phyloP scores from a whole-genome alignment of 2,113 vertebrate species.

The Melanotaenia duboulayi region DNA sequence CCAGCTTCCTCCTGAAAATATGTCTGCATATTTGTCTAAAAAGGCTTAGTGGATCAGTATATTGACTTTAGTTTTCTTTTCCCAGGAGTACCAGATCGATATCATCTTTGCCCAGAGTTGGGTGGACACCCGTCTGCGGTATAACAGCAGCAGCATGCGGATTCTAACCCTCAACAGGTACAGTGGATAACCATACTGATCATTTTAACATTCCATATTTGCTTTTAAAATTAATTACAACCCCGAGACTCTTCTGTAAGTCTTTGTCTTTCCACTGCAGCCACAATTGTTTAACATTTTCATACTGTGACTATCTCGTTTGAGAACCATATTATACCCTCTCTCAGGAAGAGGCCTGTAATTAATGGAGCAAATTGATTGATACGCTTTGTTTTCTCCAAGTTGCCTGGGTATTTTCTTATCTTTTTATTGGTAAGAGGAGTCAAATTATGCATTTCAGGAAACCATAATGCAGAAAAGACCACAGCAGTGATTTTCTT shows the following conservation, averaged over 20 bases:
- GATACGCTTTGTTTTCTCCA: constrained; percentile 57
- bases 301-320: constrained; percentile 47
- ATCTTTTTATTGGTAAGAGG: constrained; percentile 36
- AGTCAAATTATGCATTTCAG: constrained; percentile 19
- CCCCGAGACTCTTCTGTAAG: not conserved
- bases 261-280: not conserved
- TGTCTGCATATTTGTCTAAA: constrained; percentile 1
- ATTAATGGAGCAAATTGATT: constrained; percentile 71
- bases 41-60: constrained; percentile 26
- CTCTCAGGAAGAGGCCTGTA: constrained; percentile 41
- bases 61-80: constrained; percentile 48
- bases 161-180: constrained; percentile 92
- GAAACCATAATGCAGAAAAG: constrained; percentile 9
- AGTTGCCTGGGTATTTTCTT: constrained; percentile 40
- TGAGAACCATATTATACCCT: constrained; percentile 35
- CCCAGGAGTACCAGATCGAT: constrained; percentile 98
- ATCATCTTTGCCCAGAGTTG: constrained; percentile 98
- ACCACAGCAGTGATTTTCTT: constrained; percentile 4
- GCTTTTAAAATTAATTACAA: not conserved
- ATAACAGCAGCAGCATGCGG: constrained; percentile 94
- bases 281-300: constrained; percentile 32
- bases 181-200: not conserved
- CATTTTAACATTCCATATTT: constrained; percentile 1
- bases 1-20: constrained; percentile 8
- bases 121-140: constrained; percentile 94